Evolutionary conservation across 2,888 invertebrate genomes (phyloP), one percentile per base, ranked within the genome.

Genomic region (Callyntrura guangdongensis): DNA sequence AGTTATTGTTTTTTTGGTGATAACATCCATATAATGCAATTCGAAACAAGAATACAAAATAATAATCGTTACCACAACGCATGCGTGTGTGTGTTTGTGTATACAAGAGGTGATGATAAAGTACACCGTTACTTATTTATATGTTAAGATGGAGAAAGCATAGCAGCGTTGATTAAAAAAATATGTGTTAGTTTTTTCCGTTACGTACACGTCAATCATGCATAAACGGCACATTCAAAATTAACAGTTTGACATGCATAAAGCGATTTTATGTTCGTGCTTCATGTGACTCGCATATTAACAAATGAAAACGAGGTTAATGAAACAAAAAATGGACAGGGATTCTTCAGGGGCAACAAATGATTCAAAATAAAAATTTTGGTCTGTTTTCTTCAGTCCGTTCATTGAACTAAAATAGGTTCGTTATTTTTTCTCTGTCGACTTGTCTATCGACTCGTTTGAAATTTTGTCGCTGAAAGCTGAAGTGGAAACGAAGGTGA

Each of bases 301-400:
- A 49, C 22, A 49, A 22, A 49, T 49, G 47, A 49, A 17, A 20
- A 36, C 20, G 2, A 0, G 25, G 45, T 17, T 14, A 77, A 47
- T 53, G 36, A 49, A 74, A 49, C 12, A 8, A 74, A 61, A 27
- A 59, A 81, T 61, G 81, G 27, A 69, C 81, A 47, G 64, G 79
- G 86, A 61, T 79, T 87, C 64, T 53, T 79, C 86, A 79, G 86
- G 86, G 86, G 86, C 77, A 79, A 87, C 67, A 61, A 47, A 61
- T 22, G 53, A 56, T 22, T 45, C n/a, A 36, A 61, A 45, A 59
- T 27, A 56, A 56, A 67, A 67, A 83, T n/a, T 6, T 53, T 45
- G 36, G 36, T 36, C 36, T 64, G 22, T n/a, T 64, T n/a, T 84
- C 53, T 17, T 11, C 0, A 77, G 64, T 25, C n/a, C 64, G 27